Base-by-base conservation (phyloP, 1,140 invertebrate species). In the Drosophila punjabiensis region DNA sequence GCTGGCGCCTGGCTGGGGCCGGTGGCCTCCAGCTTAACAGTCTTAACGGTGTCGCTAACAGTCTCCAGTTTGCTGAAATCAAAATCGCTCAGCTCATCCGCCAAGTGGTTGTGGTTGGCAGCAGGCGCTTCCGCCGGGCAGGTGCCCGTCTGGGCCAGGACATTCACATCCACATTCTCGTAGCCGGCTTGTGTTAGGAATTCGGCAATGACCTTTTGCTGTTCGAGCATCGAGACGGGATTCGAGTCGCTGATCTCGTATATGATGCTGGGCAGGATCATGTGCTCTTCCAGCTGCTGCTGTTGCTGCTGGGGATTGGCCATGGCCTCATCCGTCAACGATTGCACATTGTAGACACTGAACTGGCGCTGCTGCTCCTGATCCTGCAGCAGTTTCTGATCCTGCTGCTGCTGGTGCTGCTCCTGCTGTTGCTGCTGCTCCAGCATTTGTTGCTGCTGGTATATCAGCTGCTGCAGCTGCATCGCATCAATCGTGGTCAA, bases 11-110 rank as follows among this genome's bases (percentile, higher is more conserved):
- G 63, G 76, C 79, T 5, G 14, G 24, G 24, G 47, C 47, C 47
- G 24, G 47, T 50, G 62, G 67, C 43, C 62, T 90, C 86, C 82
- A 91, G 87, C 69, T 90, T 90, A 48, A 90, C 86, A 90, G 86
- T 91, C 86, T 90, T 90, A 70, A 78, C 81, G 53, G 75, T 70
- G 80, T 88, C 80, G 84, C 84, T 65, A 66, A 83, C 80, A 88
- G 84, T 90, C 82, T 90, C 86, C 82, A 90, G 71, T 91, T 90
- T 90, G 24, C 71, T 66, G 68, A 90, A 90, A 59, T 90, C 86
- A 69, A 90, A 80, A 50, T 90, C 86, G 64, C 58, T 53, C 30
- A 91, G 48, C 58, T 90, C 86, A 30, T 89, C 85, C 16, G 74
- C 56, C 14, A 85, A 55, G 45, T 85, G 56, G 66, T 75, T 80